Conservation (phyloP, 2,113 vertebrate genomes). For the Sinocyclocheilus anshuiensis region DNA sequence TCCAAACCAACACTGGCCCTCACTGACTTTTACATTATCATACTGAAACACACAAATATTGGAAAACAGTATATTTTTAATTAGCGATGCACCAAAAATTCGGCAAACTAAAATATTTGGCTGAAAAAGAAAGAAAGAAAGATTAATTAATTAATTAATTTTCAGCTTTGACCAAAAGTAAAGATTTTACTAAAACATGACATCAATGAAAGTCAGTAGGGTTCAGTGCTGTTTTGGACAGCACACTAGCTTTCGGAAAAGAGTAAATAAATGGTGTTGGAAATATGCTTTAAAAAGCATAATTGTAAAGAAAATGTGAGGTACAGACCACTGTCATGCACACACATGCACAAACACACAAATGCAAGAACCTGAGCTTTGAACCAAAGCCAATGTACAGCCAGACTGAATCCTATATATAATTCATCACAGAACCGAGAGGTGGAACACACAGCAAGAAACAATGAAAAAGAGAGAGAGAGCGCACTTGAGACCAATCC, state of each 20-base stretch:
- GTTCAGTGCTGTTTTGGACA: too few species aligned
- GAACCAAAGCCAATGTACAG: conserved; percentile 41
- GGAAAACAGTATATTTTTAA: too few species aligned
- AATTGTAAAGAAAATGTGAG: not conserved
- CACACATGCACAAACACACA: not conserved
- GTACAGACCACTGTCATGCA: not conserved
- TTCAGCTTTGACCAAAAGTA: too few species aligned
- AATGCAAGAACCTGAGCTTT: conserved; percentile 11
- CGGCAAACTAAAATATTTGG: too few species aligned
- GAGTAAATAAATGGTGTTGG: not conserved
- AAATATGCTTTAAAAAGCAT: not conserved
- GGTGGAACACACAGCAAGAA: not conserved
- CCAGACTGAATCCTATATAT: conserved; percentile 51
- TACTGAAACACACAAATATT: too few species aligned
- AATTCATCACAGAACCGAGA: conserved; percentile 48
- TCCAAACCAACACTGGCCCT: not conserved
- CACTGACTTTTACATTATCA: not conserved
- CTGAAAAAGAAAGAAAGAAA: too few species aligned
- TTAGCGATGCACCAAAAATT: too few species aligned
- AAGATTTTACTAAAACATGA: too few species aligned
- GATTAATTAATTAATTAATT: too few species aligned
- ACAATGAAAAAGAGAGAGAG: conserved; percentile 22
- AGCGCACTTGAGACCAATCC: conserved; percentile 20
- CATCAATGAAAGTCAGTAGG: too few species aligned
- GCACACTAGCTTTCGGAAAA: not conserved